These are phyloP conservation scores for Ploceus nigricollis DNA, from an alignment of 2,113 vertebrate species.

Conservation along the genomic window DNA sequence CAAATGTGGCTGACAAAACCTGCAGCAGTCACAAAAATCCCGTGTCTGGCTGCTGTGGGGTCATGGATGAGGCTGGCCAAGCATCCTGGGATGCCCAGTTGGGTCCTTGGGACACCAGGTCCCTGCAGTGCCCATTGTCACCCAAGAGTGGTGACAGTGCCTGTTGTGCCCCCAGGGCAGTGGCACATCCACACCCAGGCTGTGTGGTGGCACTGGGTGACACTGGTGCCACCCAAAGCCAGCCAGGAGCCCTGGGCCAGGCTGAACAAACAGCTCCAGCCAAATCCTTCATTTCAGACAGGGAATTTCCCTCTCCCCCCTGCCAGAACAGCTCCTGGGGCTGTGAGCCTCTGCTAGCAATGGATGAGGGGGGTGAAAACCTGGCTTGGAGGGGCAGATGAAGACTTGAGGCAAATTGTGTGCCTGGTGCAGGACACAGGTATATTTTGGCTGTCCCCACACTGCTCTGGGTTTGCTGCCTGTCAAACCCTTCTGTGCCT, in stretches of 20 bases:
- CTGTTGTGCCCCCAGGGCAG: accelerated
- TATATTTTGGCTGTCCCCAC: accelerated
- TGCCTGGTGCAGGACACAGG: not conserved
- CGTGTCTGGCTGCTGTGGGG: too few relatives aligned
- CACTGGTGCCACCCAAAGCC: not conserved
- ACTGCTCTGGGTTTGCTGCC: not conserved
- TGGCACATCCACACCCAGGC: not conserved
- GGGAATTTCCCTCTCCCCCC: not conserved
- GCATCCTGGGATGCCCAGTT: accelerated
- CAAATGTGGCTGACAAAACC: not conserved
- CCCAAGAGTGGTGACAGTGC: accelerated
- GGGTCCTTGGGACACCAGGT: accelerated
- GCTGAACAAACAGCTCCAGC: not conserved
- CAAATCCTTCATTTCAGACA: not conserved
- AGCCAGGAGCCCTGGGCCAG: not conserved
- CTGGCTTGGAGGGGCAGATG: not conserved
- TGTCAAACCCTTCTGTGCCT: not conserved
- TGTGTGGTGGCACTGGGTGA: not conserved
- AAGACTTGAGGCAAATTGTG: accelerated
- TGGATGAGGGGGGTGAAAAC: not conserved
- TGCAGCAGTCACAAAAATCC: not conserved
- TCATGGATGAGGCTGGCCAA: too few relatives aligned
- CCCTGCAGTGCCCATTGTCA: not conserved
- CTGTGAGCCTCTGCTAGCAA: not conserved
- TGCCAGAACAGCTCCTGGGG: not conserved